Conservation (phyloP, 2,113 vertebrate species). For the Rhabdornis inornatus region DNA sequence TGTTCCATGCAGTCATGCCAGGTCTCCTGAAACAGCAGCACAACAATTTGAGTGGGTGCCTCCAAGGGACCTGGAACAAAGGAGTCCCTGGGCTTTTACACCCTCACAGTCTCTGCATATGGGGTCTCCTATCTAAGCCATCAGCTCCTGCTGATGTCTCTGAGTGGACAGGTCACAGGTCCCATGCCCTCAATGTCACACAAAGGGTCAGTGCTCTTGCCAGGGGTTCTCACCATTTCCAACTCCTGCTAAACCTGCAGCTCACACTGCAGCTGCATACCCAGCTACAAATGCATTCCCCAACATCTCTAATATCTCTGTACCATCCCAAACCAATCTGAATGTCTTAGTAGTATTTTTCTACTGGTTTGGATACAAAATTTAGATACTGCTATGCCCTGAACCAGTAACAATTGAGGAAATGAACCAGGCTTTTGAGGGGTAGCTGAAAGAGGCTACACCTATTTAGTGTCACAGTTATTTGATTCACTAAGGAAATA, state of each 20-base stretch:
- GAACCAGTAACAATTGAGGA: background rate
- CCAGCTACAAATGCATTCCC: background rate
- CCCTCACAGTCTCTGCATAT: background rate
- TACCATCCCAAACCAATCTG: background rate
- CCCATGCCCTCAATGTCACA: background rate
- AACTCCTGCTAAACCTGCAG: background rate
- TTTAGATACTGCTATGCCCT: background rate
- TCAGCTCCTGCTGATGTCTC: background rate
- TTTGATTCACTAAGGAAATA: background rate
- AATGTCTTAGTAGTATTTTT: background rate
- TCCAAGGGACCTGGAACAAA: fast-evolving
- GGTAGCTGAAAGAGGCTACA: background rate
- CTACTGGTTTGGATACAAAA: background rate
- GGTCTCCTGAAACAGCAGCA: background rate
- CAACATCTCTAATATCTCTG: background rate
- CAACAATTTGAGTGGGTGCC: background rate
- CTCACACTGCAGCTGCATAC: background rate
- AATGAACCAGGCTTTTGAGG: background rate
- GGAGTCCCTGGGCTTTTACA: background rate
- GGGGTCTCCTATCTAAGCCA: background rate
- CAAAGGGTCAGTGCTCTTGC: fast-evolving
- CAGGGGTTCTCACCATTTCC: background rate
- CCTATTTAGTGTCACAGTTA: background rate
- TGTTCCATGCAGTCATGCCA: background rate
- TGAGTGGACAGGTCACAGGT: background rate